These are phyloP conservation scores for Verasper variegatus DNA, from an alignment of 2,113 vertebrate genomes.

Conservation along the genomic window DNA sequence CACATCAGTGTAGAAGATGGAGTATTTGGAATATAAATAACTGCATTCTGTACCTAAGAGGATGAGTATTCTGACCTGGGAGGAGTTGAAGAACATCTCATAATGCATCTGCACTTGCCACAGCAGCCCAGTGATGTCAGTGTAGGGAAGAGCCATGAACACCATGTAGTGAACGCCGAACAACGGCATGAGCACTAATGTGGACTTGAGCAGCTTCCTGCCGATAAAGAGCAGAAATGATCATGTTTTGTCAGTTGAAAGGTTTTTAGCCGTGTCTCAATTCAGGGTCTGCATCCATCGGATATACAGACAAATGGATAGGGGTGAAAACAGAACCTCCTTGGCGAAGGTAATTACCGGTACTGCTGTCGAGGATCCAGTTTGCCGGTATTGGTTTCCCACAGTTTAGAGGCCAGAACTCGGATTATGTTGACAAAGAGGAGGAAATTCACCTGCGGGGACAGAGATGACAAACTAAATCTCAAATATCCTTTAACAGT, in stretches of 20 bases:
- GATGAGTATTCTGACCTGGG: constrained; percentile 77
- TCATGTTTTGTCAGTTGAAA: too few relatives aligned
- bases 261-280: too few relatives aligned
- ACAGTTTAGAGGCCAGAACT: constrained; percentile 87
- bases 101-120: constrained; percentile 91
- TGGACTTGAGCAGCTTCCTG: constrained; percentile 88
- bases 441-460: constrained; percentile 85
- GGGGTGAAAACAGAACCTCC: not conserved
- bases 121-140: constrained; percentile 82
- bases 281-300: too few relatives aligned
- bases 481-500: not conserved
- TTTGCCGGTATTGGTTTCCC: constrained; percentile 87
- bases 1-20: too few relatives aligned
- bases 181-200: constrained; percentile 87
- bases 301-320: too few relatives aligned
- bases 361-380: constrained; percentile 87
- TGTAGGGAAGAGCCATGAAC: constrained; percentile 88
- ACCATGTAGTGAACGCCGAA: constrained; percentile 89
- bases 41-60: not conserved
- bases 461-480: not conserved
- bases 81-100: constrained; percentile 90
- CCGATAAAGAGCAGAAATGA: not conserved
- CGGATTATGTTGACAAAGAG: constrained; percentile 87
- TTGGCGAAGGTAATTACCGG: constrained; percentile 66
- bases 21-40: not conserved